These are phyloP conservation scores for Tetrax tetrax DNA, from an alignment of 2,113 vertebrate species.

Conservation along the genomic window DNA sequence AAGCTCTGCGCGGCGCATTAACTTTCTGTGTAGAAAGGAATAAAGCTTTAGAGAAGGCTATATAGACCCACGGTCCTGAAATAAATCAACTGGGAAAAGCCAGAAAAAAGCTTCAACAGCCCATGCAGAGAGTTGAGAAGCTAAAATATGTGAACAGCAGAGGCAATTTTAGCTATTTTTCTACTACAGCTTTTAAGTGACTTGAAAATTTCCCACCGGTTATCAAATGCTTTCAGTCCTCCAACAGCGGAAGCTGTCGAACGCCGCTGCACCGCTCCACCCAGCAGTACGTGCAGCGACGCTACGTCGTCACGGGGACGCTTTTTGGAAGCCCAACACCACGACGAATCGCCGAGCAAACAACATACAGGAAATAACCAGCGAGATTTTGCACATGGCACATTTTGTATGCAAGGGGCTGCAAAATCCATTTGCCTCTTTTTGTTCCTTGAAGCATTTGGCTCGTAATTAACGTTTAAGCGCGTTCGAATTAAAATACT, in stretches of 20 bases:
- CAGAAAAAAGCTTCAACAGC: not conserved
- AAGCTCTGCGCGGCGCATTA: not conserved
- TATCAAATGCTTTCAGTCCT: not conserved
- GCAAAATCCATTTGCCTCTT: not conserved
- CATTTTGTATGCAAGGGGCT: not conserved
- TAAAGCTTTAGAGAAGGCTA: not conserved
- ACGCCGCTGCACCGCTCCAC: not conserved
- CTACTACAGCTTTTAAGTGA: not conserved
- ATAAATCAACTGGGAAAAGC: not conserved
- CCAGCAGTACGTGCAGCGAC: fast-evolving
- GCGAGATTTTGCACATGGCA: not conserved
- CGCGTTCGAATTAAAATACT: not conserved
- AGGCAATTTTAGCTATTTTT: not conserved
- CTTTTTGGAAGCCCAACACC: fast-evolving
- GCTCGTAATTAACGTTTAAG: slow-evolving; percentile 49
- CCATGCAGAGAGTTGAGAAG: not conserved
- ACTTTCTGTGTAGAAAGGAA: not conserved
- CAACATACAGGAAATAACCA: fast-evolving
- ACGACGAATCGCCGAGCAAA: not conserved
- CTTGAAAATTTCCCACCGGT: not conserved
- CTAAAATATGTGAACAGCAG: not conserved
- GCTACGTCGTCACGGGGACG: fast-evolving
- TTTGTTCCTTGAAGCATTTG: slow-evolving; percentile 27
- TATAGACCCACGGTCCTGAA: not conserved
- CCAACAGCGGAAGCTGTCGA: fast-evolving